Conservation (phyloP, 2,113 vertebrate species). For the Gavia stellata region DNA sequence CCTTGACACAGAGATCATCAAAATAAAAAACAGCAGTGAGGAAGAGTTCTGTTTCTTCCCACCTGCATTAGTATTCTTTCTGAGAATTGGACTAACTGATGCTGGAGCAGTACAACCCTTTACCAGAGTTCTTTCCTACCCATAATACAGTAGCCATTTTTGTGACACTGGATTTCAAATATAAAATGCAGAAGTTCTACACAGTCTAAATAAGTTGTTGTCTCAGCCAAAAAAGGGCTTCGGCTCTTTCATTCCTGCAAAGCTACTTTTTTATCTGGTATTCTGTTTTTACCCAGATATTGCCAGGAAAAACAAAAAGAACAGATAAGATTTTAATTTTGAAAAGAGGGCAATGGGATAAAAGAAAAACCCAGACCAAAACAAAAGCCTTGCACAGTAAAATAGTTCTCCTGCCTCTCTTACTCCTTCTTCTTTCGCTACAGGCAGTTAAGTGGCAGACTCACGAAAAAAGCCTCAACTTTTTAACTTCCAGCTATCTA, state of each 20-base stretch:
- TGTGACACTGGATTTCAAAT: background rate
- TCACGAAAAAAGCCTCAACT: background rate
- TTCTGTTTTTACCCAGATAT: background rate
- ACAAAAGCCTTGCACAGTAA: background rate
- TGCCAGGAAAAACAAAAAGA: slow-evolving; percentile 17
- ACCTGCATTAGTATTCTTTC: background rate
- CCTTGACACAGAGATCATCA: background rate
- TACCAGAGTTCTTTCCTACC: background rate
- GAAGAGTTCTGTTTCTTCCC: background rate
- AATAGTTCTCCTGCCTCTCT: background rate
- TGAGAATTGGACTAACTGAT: background rate
- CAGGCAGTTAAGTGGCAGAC: background rate
- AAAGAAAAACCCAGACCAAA: background rate
- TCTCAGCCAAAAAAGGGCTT: background rate
- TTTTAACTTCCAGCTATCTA: background rate
- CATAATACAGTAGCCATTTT: background rate
- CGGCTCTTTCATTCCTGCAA: background rate
- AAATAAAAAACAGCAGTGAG: background rate
- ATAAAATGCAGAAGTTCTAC: background rate
- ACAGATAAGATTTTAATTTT: background rate
- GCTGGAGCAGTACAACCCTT: background rate
- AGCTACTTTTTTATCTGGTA: background rate
- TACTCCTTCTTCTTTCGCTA: background rate
- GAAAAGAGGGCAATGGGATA: background rate
- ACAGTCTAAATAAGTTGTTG: background rate